Base-by-base conservation (phyloP, 2,888 invertebrate species). In the Xanthorhoe spadicearia region DNA sequence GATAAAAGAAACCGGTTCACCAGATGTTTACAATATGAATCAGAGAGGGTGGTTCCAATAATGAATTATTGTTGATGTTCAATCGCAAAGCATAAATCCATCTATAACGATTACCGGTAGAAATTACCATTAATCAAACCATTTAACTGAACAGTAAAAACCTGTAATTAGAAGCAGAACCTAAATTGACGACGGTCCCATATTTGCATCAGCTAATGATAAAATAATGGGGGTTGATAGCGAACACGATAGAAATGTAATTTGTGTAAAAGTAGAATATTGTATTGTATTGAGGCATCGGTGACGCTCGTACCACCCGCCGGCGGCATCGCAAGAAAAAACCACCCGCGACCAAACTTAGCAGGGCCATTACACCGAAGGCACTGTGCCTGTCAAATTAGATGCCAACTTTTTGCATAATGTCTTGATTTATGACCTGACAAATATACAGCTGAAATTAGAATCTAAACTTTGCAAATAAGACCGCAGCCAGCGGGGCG, bases 161-260 rank as follows among this genome's bases (percentile, higher is more conserved):
- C 61, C 63, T 68, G 77, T 79, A 81, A 87, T 85, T 85, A 88
- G 75, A 77, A 79, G 75, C 71, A 73, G 75, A 84, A 82, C 78
- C 81, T 81, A 82, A 83, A 85, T 84, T 85, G 81, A 80, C 77
- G 68, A 75, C 78, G 77, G 77, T 82, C 83, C 80, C 79, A 80
- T 83, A 88, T 90, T 90, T 81, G 87, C 88, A 84, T 86, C 81
- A 80, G 80, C 86, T 90, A 92, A 93, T 92, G 92, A 88, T 89
- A 89, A 90, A 88, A 92, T 93, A 93, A 93, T 93, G 84, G 89
- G 85, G 86, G 80, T 81, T 84, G 90, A 90, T 91, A 85, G 86
- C 83, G 81, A 84, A 84, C 90, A 92, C 90, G 92, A 92, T 91
- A 92, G 92, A 83, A 92, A 90, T 87, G 89, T 91, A 91, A 92